Base-by-base conservation (phyloP, 2,888 invertebrate species). In the Desoria tigrina region DNA sequence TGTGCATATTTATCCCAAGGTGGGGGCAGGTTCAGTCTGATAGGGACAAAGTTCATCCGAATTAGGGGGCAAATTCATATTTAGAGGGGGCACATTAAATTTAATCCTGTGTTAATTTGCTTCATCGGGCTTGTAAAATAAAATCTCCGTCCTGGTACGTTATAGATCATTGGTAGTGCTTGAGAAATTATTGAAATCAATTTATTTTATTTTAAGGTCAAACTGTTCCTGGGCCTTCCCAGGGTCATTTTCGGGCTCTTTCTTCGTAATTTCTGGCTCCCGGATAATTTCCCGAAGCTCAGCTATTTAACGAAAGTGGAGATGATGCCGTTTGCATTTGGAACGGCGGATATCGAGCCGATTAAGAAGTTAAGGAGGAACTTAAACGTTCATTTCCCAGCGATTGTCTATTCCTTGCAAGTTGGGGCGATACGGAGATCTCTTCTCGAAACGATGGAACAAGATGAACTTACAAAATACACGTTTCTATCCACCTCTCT, bases 311-410 rank as follows among this genome's bases (percentile, higher is more conserved):
- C 66, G 2, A 62, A 62, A 26, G 61, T 67, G 59, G 70, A 66
- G 50, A 65, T 70, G 70, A 21, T 70, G 24, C 70, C 66, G 18
- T 53, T 67, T 42, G 51, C 66, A n/a, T 67, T 61, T 45, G 70
- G 59, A 16, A 67, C 70, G 3, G 39, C 42, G 18, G 58, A 59
- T 11, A 14, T 70, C 27, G 37, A 55, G 9, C 62, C 67, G 1
- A 51, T 70, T 16, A 55, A 62, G 28, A 50, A 62, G 28, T 50
- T 70, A 9, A 28, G 67, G 11, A 60, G 62, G 39, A 62, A 59
- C n/a, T 49, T 70, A 4, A 60, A 60, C 21, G 63, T 70, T 16
- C 61, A 67, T 27, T 70, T 70, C 28, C 70, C 66, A 37, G 21
- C 66, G 1, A 67, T 70, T 45, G 27, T 70, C 4, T 70, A 67